Conservation (phyloP, 2,888 invertebrate species). For the Altica lythri region DNA sequence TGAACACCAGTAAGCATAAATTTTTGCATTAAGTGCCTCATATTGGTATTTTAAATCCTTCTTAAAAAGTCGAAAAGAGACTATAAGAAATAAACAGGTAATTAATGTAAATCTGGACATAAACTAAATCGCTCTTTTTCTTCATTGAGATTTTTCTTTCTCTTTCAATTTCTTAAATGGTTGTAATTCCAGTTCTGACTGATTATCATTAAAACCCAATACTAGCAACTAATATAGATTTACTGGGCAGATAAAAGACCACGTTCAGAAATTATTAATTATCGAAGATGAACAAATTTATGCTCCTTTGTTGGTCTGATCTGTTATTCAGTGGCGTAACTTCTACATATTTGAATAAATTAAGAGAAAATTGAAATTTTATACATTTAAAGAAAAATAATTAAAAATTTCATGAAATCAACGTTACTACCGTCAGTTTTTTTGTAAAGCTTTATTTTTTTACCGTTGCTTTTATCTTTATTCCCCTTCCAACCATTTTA, state of each 20-base stretch:
- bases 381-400: no score
- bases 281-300: slow-evolving; percentile 45
- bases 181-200: slow-evolving; percentile 32
- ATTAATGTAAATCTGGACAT: slow-evolving; percentile 23
- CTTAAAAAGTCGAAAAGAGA: background rate
- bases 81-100: slow-evolving; percentile 11
- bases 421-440: no score
- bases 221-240: slow-evolving; percentile 37
- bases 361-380: no score
- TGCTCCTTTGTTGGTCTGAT: slow-evolving; percentile 40
- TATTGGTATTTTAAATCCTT: background rate
- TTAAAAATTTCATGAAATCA: no score
- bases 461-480: no score
- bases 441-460: no score
- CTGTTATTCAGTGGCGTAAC: slow-evolving; percentile 12
- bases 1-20: no score
- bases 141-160: background rate
- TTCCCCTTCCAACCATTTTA: no score
- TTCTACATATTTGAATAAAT: no score
- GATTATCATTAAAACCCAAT: slow-evolving; percentile 38
- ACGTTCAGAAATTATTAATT: slow-evolving; percentile 42
- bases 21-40: no score
- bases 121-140: slow-evolving; percentile 11
- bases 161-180: slow-evolving; percentile 28
- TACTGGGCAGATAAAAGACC: slow-evolving; percentile 34